Base-by-base conservation (phyloP, 2,113 vertebrate species). In the Hystrix brachyura region DNA sequence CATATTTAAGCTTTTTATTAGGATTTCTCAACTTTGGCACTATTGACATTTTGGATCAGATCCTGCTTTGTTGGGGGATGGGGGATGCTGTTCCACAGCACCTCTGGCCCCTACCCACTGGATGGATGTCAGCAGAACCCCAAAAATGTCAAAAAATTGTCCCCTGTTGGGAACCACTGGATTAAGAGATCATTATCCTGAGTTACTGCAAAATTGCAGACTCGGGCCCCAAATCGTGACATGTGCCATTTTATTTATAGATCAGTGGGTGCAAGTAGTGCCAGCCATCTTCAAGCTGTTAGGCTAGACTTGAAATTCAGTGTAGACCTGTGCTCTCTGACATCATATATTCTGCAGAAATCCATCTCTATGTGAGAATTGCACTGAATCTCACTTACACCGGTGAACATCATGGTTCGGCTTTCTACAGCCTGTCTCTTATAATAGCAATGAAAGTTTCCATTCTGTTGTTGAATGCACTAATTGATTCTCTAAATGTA, bases 241-340 rank as follows among this genome's bases (percentile, higher is more conserved):
- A 84, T 23, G 64, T 95, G 84, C 91, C 65, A n/a, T 89, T 88
- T 92, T 79, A 94, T 51, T 96, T 94, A 84, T 95, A 74, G 91
- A 91, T 64, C 48, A n/a, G 51, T 23, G 80, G 87, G 79, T 69
- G 62, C 91, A 13, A 90, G 27, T 83, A 82, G 25, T 67, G 25
- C 48, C 94, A 95, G 97, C 96, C 97, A 23, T 88, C 96, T 59
- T 94, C 59, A 88, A 95, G 65, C 97, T 97, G 32, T 53, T 93
- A 14, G 90, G 71, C 55, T 92, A 53, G 92, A 82, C 90, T 78
- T 60, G 9, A 80, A 34, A 17, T 93, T 97, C 93, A n/a, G 93
- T 21, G 85, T 80, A 92, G 71, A 55, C 93, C 8, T 71, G 51
- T 34, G 27, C 89, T 7, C 55, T 76, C 57, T 94, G 90, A 87